These are phyloP conservation scores for Ispidina picta DNA, from an alignment of 2,797 vertebrate genomes.

Conservation along the genomic window DNA sequence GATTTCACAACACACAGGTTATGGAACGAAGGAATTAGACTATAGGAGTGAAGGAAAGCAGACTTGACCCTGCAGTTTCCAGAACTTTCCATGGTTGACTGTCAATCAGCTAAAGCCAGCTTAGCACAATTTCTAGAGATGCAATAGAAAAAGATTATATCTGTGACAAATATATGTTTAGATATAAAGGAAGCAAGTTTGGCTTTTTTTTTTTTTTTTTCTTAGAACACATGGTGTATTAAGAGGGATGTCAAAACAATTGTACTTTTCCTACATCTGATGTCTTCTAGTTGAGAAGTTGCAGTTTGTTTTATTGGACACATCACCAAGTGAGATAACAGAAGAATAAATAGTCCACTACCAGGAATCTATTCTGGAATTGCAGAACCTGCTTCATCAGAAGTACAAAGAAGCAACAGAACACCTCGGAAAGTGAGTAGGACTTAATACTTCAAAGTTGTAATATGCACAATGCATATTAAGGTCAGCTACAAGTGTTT, in stretches of 20 bases:
- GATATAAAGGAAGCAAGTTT: neutral
- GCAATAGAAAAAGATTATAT: neutral
- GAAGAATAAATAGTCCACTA: slow-evolving; percentile 63
- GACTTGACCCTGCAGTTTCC: neutral
- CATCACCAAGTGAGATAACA: slow-evolving; percentile 54
- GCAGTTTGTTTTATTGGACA: slow-evolving; percentile 78
- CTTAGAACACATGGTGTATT: neutral
- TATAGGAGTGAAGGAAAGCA: neutral
- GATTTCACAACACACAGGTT: neutral
- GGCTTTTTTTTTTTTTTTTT: neutral
- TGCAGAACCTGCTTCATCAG: slow-evolving; percentile 81
- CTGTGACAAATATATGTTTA: neutral
- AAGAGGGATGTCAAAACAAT: neutral
- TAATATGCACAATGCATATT: rapidly evolving
- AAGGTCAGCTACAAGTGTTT: neutral
- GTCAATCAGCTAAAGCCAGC: neutral
- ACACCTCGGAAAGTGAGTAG: slow-evolving; percentile 86
- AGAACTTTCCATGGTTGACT: neutral
- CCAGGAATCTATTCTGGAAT: slow-evolving; percentile 72
- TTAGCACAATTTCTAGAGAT: neutral
- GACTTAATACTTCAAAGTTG: neutral
- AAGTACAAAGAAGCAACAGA: slow-evolving; percentile 83
- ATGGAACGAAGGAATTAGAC: neutral
- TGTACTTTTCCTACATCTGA: neutral
- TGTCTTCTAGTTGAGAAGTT: slow-evolving; percentile 82